Conservation (phyloP, 2,113 vertebrate species). For the Speoplatyrhinus poulsoni region DNA sequence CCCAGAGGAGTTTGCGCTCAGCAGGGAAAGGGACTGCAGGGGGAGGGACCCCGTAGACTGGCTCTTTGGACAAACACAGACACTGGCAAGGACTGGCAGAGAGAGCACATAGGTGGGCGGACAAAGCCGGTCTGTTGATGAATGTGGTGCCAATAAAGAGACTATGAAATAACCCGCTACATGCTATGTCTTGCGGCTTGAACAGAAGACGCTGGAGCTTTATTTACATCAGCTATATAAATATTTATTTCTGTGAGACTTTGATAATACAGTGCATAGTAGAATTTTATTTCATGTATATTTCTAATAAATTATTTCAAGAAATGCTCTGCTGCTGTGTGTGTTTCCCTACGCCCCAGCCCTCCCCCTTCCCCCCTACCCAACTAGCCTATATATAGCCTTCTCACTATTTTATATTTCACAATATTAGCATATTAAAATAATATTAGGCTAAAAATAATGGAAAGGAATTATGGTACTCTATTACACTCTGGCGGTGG, state of each 20-base stretch:
- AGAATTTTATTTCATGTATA: conserved; percentile 16
- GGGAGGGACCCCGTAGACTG: conserved; percentile 77
- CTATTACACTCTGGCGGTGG: conserved; percentile 32
- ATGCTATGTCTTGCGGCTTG: conserved; percentile 8
- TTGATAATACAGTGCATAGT: conserved; percentile 16
- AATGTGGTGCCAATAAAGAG: neutral
- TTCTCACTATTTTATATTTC: too few relatives aligned
- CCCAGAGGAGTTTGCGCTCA: conserved; percentile 63
- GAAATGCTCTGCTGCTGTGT: conserved; percentile 6
- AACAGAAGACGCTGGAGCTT: conserved; percentile 5
- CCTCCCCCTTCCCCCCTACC: too few relatives aligned
- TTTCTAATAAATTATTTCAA: conserved; percentile 51
- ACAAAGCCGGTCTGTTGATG: conserved; percentile 11
- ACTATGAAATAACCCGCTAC: neutral
- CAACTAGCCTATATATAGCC: too few relatives aligned
- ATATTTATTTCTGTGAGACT: conserved; percentile 53
- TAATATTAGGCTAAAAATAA: too few relatives aligned
- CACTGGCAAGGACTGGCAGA: conserved; percentile 41
- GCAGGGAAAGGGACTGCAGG: conserved; percentile 56
- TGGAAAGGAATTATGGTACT: neutral
- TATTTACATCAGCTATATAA: conserved; percentile 8
- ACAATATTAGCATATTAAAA: too few relatives aligned
- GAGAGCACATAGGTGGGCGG: conserved; percentile 9
- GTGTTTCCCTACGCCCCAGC: neutral
- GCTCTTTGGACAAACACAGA: conserved; percentile 73